Base-by-base conservation (phyloP, 2,888 invertebrate species). In the Cantharis rufa region DNA sequence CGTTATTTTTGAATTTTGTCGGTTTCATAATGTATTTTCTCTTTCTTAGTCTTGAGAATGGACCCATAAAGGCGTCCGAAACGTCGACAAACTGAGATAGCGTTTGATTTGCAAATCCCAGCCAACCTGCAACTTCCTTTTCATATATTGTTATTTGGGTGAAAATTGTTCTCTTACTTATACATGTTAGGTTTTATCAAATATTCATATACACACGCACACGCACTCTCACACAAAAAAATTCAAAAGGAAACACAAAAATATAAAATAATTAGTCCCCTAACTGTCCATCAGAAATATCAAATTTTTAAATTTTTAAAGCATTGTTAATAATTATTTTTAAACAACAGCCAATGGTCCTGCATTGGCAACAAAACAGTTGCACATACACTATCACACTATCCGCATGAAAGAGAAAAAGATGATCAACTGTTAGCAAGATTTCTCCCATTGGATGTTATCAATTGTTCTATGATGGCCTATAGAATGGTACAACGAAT, bases 401-500 rank as follows among this genome's bases (percentile, higher is more conserved):
- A 82, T 48, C 48, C 84, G 82, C 72, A 76, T 70, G 70, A 76
- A 73, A 76, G 71, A 77, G 74, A 73, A 70, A 69, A 72, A 69
- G 62, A 76, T 76, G 81, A 80, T 80, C 80, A 82, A 82, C 79
- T 82, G 82, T 82, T 82, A 84, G 82, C 83, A 79, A 81, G 82
- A 79, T 80, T 78, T 73, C 70, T 73, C 77, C 77, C 78, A 76
- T 64, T 75, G 79, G 75, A 72, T 76, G 64, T 63, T 66, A 21
- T 15, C 11, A 73, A 75, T 71, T 72, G 75, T 76, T 70, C 48
- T 48, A 48, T 72, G 70, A 74, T 72, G 71, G 71, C 70, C 76
- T 86, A 88, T 79, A 88, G 86, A 80, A 88, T 86, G 79, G 85
- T 84, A 85, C 88, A 88, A 81, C 86, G 85, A 77, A 88, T 82